These are phyloP conservation scores for Cephus rjabovi DNA, from an alignment of 2,888 invertebrate genomes.

Conservation along the genomic window DNA sequence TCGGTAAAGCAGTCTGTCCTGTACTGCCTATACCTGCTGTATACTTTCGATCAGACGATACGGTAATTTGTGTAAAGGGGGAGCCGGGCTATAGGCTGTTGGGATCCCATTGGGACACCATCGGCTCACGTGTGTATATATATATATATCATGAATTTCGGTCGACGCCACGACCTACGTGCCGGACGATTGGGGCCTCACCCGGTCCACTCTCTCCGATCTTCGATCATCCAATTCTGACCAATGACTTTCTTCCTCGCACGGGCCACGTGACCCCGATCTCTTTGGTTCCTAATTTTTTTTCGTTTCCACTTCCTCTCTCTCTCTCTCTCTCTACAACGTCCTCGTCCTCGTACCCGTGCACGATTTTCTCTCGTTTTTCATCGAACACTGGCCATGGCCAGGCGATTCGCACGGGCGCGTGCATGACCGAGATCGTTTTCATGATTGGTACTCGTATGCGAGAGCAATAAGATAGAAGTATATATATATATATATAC, in stretches of 20 bases:
- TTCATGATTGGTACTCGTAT: conserved; percentile 8
- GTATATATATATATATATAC: too few relatives aligned
- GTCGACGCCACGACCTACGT: conserved; percentile 31
- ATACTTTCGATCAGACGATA: background rate
- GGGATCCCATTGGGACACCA: background rate
- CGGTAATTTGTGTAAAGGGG: background rate
- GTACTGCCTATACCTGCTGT: background rate
- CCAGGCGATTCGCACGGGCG: too few relatives aligned
- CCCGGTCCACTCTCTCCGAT: conserved; percentile 49
- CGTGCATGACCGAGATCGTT: conserved; percentile 13
- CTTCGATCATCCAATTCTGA: conserved; percentile 27
- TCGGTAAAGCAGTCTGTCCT: background rate
- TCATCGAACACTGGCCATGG: too few relatives aligned
- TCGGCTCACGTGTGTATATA: too few relatives aligned
- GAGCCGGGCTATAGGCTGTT: background rate
- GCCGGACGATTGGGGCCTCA: conserved; percentile 25
- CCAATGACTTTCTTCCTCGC: conserved; percentile 51
- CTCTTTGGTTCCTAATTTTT: conserved; percentile 21
- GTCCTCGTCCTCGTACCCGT: background rate
- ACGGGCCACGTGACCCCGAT: conserved; percentile 38
- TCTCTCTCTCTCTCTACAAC: conserved; percentile 15
- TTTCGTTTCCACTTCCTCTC: background rate
- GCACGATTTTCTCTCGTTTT: too few relatives aligned
- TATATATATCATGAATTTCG: conserved; percentile 36
- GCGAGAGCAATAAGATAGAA: background rate